Conservation (phyloP, 2,797 vertebrate genomes). For the Galaxias olidus region DNA sequence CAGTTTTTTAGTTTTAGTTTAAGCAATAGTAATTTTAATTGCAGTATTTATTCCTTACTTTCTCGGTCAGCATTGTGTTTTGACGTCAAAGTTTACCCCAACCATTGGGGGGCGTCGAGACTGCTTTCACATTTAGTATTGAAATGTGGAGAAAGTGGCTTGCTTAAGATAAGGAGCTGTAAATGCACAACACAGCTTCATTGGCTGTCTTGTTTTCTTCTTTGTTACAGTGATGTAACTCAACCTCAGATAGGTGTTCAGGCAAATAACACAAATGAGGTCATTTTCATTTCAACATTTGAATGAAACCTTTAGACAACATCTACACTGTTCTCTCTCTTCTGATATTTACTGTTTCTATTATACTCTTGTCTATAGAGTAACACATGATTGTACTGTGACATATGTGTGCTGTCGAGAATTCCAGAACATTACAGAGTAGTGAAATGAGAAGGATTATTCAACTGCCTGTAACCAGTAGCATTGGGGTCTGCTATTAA, state of each 20-base stretch:
- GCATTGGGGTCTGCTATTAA: not conserved
- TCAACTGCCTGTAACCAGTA: slow-evolving; percentile 1
- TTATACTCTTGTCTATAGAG: slow-evolving; percentile 47
- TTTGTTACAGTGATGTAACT: not conserved
- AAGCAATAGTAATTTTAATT: too few relatives aligned
- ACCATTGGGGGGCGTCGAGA: too few relatives aligned
- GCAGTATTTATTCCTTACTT: too few relatives aligned
- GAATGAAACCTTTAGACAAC: slow-evolving; percentile 28
- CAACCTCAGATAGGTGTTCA: not conserved
- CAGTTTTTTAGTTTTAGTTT: too few relatives aligned
- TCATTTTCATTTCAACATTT: slow-evolving; percentile 18
- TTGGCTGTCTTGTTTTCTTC: too few relatives aligned
- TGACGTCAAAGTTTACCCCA: too few relatives aligned
- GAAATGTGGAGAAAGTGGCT: too few relatives aligned
- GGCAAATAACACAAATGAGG: too few relatives aligned
- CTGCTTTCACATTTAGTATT: too few relatives aligned
- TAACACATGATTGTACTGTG: slow-evolving; percentile 42
- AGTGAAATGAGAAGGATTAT: slow-evolving; percentile 9
- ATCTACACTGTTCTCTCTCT: slow-evolving; percentile 40
- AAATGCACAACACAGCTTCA: too few relatives aligned
- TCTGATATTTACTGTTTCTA: slow-evolving; percentile 34
- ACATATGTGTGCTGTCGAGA: slow-evolving; percentile 13
- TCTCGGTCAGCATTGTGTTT: too few relatives aligned
- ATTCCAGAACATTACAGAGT: slow-evolving; percentile 23
- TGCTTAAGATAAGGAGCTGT: too few relatives aligned